Percentiles rank a stretch among this genome's conserved stretches.
These are phyloP conservation scores for Neolamprologus sp. DNA, from an alignment of 2,113 vertebrate genomes.

Conservation along the genomic window DNA sequence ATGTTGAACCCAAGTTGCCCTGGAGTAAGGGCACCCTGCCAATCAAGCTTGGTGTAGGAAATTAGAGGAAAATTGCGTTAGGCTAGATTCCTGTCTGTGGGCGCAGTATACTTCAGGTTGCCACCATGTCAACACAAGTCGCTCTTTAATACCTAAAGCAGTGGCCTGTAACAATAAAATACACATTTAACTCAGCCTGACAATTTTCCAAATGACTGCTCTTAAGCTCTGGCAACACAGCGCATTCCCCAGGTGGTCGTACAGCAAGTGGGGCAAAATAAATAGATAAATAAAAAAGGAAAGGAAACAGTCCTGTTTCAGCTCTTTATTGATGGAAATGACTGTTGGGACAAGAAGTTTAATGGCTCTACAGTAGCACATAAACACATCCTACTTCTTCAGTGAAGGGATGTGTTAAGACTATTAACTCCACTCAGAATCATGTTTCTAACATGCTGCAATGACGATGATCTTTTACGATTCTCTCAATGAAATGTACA, in stretches of 20 bases:
- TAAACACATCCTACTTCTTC: not conserved
- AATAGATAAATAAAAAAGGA: not conserved
- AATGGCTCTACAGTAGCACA: not conserved
- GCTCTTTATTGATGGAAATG: constrained; percentile 20
- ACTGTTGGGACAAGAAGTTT: not conserved
- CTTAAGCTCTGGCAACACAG: not conserved
- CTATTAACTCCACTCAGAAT: not conserved
- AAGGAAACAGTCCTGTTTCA: not conserved
- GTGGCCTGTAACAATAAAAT: not conserved
- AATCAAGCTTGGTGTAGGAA: not conserved
- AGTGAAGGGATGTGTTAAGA: not conserved
- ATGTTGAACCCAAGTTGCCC: not conserved
- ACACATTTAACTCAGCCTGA: not conserved
- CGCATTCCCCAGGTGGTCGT: not conserved
- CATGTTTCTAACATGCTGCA: not conserved
- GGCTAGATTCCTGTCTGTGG: not conserved
- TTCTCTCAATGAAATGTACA: constrained; percentile 15
- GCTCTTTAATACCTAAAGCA: not conserved
- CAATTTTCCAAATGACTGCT: not conserved
- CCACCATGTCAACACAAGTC: not conserved
- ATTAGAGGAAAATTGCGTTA: not conserved
- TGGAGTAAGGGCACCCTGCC: not conserved
- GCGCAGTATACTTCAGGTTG: not conserved
- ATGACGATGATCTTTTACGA: not conserved
- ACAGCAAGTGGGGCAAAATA: not conserved